Evolutionary conservation across 2,888 invertebrate species (phyloP), one percentile per base, ranked within the genome.

Genomic region (Elgonia sp.): DNA sequence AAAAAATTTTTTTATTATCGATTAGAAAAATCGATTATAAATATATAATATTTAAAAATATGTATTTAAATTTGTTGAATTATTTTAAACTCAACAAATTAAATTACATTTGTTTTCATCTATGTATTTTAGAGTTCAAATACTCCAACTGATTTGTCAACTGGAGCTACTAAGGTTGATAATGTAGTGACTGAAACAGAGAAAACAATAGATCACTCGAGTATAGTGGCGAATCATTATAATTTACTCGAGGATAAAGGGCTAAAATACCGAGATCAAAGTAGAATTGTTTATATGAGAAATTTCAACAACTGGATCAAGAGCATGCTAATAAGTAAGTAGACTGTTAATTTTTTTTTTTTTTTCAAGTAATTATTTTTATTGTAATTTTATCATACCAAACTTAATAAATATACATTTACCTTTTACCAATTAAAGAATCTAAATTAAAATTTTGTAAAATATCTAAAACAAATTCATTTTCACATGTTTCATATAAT

Each of bases 241-340:
- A 99, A 99, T 95, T 96, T 97, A 76, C 95, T 99, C 12, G 96
- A 97, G 94, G 98, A 98, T 91, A 97, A 97, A 92, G 98, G 98
- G 0, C 94, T 98, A 55, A 96, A 96, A 69, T 97, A 97, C 91
- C 96, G 99, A 69, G 96, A 96, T 90, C 97, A 98, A 92, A 99
- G 99, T 39, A 96, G 98, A 39, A 99, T 99, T 91, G 97, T 98
- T 92, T 97, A 97, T 94, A 96, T 99, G 95, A 96, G 99, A 90
- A 99, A 99, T 95, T 99, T 99, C 94, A 99, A 99, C 94, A 99
- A 99, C 94, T 99, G 99, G 99, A 97, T 99, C 16, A 99, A 99
- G 95, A 98, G 98, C 94, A 98, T 98, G 95, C 95, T 99, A 0
- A 99, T 99, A 92, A 97, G 98, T 96, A 96, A 97, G 95, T n/a